phyloP scores from a whole-genome alignment of 2,113 vertebrate species.

The Pseudopodoces humilis region DNA sequence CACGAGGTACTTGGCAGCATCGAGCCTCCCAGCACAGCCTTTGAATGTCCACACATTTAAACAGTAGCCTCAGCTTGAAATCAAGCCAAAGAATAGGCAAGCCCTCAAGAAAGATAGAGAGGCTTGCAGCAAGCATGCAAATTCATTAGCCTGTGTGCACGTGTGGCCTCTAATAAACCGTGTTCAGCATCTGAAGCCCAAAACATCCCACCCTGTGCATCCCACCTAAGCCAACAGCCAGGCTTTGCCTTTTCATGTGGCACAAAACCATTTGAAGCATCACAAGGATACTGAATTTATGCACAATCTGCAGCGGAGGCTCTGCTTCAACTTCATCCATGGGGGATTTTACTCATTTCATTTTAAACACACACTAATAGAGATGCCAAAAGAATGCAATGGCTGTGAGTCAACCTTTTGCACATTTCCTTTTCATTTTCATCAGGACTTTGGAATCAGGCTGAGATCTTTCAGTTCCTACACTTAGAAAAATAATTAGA shows the following conservation, averaged over 20 bases:
- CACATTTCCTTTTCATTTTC: neutral
- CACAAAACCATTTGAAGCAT: neutral
- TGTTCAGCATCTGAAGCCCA: neutral
- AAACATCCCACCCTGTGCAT: neutral
- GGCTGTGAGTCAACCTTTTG: neutral
- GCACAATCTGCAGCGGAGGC: accelerated
- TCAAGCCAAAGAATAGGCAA: slow-evolving; percentile 23
- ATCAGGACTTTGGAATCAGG: neutral
- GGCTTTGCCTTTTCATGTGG: neutral
- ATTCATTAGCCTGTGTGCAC: slow-evolving; percentile 21
- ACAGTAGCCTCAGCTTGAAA: slow-evolving; percentile 47
- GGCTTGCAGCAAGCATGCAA: neutral
- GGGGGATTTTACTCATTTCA: neutral
- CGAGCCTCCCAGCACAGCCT: slow-evolving; percentile 15
- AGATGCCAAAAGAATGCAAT: slow-evolving; percentile 5
- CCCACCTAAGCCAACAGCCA: neutral
- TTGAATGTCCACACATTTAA: slow-evolving; percentile 52
- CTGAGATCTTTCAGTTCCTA: slow-evolving; percentile 16
- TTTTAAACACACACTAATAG: slow-evolving; percentile 17
- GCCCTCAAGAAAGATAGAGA: neutral
- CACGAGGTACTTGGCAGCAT: slow-evolving; percentile 50
- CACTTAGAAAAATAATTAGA: slow-evolving; percentile 45
- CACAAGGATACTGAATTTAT: neutral
- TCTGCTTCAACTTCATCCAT: neutral
- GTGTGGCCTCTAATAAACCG: neutral